Evolutionary conservation across 2,888 invertebrate genomes (phyloP), one percentile per base, ranked within the genome.

Genomic region (Anoplius nigerrimus): DNA sequence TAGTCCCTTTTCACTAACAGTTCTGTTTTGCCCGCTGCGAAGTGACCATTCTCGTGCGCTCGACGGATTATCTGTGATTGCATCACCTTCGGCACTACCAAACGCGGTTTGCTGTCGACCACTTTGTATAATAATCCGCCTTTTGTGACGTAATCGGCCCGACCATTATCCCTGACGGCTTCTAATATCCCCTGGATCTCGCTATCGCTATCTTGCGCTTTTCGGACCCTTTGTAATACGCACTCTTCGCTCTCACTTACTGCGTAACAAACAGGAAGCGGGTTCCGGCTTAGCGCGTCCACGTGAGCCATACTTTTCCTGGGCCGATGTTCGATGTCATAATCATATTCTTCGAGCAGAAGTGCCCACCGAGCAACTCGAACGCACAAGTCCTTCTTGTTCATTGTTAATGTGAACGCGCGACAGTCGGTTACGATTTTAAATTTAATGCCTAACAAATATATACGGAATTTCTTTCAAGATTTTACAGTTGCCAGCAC

Each of bases 341-440:
- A 74, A 18, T 72, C 61, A 13, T 68, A 59, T 20, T 58, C 53
- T 52, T 15, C 52, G 8, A 67, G 42, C n/a, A 55, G 15, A 34
- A 75, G 42, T 1, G 72, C 74, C 76, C 76, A 75, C 53, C 75
- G 55, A 11, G 78, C 76, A 2, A 78, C 63, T 66, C 68, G 65
- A 13, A 60, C 54, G 22, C 60, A 62, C 43, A 68, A 53, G 43
- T 75, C 70, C 57, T 64, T 71, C 51, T 78, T 76, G 8, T 57
- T 43, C 34, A 45, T 46, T 0, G 79, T 71, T 61, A 74, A 62
- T n/a, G 67, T 62, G 24, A 80, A 67, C 2, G 75, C 72, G 21
- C 59, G 58, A 55, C 77, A 78, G 62, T 81, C 80, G 4, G 72
- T 80, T n/a, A 79, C 69, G 4, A 81, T 71, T 18, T 61, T 68